Base-by-base conservation (phyloP, 2,113 vertebrate genomes). In the Phylloscopus whistleri region DNA sequence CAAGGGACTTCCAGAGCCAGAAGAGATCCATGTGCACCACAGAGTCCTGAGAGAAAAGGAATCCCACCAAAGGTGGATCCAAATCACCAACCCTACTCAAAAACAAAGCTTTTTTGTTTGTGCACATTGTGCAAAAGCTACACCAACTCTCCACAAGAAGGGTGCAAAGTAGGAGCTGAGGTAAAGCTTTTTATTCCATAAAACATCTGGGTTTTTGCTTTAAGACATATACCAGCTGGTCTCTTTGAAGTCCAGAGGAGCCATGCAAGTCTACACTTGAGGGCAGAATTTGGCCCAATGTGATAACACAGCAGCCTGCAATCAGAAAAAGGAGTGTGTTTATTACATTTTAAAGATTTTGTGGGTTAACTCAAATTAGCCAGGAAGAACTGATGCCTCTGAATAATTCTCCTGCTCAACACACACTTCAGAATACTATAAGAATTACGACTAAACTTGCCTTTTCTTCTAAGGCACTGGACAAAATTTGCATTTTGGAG, bases 251-350 rank as follows among this genome's bases (percentile, higher is more conserved):
- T 97, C 90, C 93, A 88, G 73, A 67, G 49, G 79, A 94, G 88
- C 89, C 76, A 21, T 27, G 49, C 79, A 75, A 81, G 92, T 66
- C 60, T 90, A 72, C 73, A 95, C 96, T 96, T 72, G 88, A 96
- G 92, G 94, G 93, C 90, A 97, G 95, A 97, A 97, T 96, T 96
- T 90, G 90, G 94, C 93, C 95, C 95, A 96, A 35, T 35, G 90
- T 87, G 95, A 93, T 96, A 94, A 96, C 90, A 67, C 60, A 30
- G 80, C 56, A 90, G 73, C 37, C 82, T 95, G 93, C 69, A 89
- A 87, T 82, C 22, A 44, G 72, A 44, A 87, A 92, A 90, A 74
- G 20, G 33, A 92, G 64, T 28, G 31, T 44, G 62, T 74, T 94
- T 81, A 78, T 88, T 81, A 60, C 37, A 93, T 64, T 90, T 92